Percentiles rank a stretch among this genome's conserved stretches.
phyloP scores from a whole-genome alignment of 2,113 vertebrate species.

The Natator depressus region DNA sequence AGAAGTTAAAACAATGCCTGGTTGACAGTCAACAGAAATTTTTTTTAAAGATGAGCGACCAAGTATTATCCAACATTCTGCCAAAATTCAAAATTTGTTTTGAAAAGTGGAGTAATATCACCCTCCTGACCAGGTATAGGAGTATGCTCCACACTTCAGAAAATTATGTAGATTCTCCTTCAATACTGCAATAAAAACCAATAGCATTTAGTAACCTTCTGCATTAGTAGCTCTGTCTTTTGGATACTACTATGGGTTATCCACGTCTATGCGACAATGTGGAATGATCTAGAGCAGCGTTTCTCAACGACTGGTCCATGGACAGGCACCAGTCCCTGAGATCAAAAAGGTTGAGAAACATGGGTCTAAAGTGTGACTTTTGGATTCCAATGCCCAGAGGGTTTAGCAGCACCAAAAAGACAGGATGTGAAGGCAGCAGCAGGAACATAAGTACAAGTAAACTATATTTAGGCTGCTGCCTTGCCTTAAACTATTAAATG shows the following conservation, averaged over 20 bases:
- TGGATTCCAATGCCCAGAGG: neutral
- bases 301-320: no score
- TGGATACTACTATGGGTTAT: neutral
- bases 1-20: neutral
- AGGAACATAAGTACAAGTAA: slow-evolving; percentile 5
- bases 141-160: neutral
- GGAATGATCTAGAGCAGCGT: neutral
- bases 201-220: neutral
- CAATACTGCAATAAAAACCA: neutral
- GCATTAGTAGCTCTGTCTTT: neutral
- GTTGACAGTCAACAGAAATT: neutral
- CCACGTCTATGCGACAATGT: neutral
- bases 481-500: neutral
- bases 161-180: neutral
- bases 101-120: neutral
- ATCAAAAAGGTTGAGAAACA: neutral
- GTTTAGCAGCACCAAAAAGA: neutral
- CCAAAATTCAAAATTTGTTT: neutral
- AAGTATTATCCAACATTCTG: neutral
- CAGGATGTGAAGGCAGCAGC: neutral
- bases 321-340: no score
- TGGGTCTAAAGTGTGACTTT: neutral
- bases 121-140: neutral
- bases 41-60: no score
- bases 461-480: neutral